Conservation (phyloP, 1,140 invertebrate genomes). For the Phocides pigmalion region DNA sequence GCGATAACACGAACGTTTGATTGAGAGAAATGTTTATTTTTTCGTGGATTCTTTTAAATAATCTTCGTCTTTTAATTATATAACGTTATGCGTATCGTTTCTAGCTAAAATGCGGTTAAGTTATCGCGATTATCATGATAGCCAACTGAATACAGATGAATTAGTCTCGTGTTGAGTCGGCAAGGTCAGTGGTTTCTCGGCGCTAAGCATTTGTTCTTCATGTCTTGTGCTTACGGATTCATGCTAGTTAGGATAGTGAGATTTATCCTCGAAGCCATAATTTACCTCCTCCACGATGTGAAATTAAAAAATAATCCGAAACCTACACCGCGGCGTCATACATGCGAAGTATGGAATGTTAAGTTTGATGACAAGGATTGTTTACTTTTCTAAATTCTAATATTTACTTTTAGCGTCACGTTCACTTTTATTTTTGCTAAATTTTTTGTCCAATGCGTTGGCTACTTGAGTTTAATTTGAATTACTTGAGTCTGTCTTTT, state of each 20-base stretch:
- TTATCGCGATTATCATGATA: conserved; percentile 20
- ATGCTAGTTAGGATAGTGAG: conserved; percentile 45
- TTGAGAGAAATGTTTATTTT: neutral
- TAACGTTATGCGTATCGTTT: neutral
- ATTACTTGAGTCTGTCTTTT: no score
- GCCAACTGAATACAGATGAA: conserved; percentile 55
- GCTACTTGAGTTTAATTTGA: no score
- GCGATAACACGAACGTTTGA: neutral
- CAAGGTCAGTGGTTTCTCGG: conserved; percentile 57
- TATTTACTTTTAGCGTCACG: neutral
- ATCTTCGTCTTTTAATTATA: neutral
- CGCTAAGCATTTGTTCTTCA: conserved; percentile 38
- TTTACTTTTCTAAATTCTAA: conserved; percentile 1
- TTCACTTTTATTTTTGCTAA: conserved; percentile 2
- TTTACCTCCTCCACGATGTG: conserved; percentile 24
- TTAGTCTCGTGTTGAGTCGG: conserved; percentile 40
- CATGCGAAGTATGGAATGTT: conserved; percentile 16
- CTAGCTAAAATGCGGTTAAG: neutral
- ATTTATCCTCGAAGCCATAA: conserved; percentile 49
- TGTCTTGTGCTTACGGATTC: conserved; percentile 20
- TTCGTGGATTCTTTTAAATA: neutral
- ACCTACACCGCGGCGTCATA: neutral
- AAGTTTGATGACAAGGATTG: neutral
- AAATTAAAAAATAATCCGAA: neutral
- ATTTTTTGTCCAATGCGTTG: neutral